Base-by-base conservation (phyloP, 2,797 vertebrate genomes). In the Mus caroli region DNA sequence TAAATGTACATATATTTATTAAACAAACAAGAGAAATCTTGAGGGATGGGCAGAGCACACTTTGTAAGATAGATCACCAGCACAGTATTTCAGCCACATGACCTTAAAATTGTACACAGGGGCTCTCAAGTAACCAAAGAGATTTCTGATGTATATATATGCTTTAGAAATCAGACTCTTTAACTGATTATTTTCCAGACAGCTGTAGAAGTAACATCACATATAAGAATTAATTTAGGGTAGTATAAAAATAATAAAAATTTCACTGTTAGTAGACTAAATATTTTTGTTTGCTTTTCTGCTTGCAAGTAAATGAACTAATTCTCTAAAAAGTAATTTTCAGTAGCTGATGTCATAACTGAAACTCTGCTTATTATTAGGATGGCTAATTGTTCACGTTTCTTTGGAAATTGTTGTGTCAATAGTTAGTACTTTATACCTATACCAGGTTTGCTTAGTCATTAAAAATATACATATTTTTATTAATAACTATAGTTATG, bases 261-360 rank as follows among this genome's bases (percentile, higher is more conserved):
- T 37, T 82, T 22, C 2, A 19, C 83, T 85, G 69, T 69, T 90
- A 58, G 84, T 26, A 90, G 46, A 83, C 9, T 79, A 75, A 94
- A 34, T 46, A 86, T 14, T 92, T 91, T 94, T 95, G 34, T 24
- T 88, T 92, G 10, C 64, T 88, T 87, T 97, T 90, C 88, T 96
- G 31, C 5, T 60, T 83, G 73, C 86, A 50, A 88, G 54, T 90
- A 92, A 96, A 93, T 84, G 19, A 67, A 40, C 62, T n/a, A 40
- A 22, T 73, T 80, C 92, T 75, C 97, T 79, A 62, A 62, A 79
- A 8, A 77, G 37, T 86, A 92, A 54, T 60, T 93, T 82, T 96
- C 95, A 85, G 62, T 75, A 92, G 28, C 26, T 82, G 28, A 73
- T 56, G 22, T 9, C 52, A 26, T 92, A 87, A 84, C 31, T 89